Conservation (phyloP, 2,888 invertebrate species). For the Schrankia costaestrigalis region DNA sequence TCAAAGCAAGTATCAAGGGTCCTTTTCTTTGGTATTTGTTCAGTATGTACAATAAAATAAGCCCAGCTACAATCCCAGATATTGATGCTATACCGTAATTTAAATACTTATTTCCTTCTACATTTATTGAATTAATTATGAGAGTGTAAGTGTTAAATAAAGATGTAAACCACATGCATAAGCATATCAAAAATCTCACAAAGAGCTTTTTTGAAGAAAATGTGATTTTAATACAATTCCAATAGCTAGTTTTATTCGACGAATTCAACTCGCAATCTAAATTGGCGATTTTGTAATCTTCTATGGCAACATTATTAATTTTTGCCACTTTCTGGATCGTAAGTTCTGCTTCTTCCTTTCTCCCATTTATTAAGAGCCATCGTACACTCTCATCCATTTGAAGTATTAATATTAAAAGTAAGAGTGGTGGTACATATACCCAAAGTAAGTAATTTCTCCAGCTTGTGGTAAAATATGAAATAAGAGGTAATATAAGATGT, state of each 20-base stretch:
- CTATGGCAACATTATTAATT: conserved; percentile 43
- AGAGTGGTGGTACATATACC: conserved; percentile 83
- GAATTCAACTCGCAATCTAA: conserved; percentile 41
- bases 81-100: conserved; percentile 84
- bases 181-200: conserved; percentile 44
- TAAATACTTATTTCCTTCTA: conserved; percentile 86
- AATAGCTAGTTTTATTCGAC: conserved; percentile 8
- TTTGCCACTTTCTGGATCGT: conserved; percentile 81
- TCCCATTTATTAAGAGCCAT: conserved; percentile 86
- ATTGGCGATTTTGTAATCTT: conserved; percentile 36
- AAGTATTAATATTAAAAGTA: conserved; percentile 83
- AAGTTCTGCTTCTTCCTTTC: conserved; percentile 80
- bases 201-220: conserved; percentile 42
- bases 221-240: conserved; percentile 17
- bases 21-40: conserved; percentile 73
- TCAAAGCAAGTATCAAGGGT: conserved; percentile 38
- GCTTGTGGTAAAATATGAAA: conserved; percentile 63
- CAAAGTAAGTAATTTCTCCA: conserved; percentile 84
- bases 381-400: conserved; percentile 85
- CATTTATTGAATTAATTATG: conserved; percentile 84
- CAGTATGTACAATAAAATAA: conserved; percentile 71
- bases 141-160: conserved; percentile 81
- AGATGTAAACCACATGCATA: conserved; percentile 51
- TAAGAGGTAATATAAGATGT: conserved; percentile 13
- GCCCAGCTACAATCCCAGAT: conserved; percentile 80